These are phyloP conservation scores for Plestiodon gilberti DNA, from an alignment of 2,113 vertebrate genomes.

Conservation along the genomic window DNA sequence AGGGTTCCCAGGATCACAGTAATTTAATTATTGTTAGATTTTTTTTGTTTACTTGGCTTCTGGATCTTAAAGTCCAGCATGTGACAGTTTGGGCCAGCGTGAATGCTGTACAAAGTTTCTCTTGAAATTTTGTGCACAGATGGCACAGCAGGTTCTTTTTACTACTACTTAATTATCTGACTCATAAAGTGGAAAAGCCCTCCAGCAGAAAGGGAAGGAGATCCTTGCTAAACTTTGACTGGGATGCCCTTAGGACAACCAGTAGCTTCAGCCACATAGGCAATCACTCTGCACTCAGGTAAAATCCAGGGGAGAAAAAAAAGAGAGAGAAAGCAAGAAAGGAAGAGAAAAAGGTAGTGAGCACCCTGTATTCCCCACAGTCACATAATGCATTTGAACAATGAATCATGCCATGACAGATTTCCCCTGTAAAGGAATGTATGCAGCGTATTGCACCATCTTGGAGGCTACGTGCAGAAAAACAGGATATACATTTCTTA, in stretches of 20 bases:
- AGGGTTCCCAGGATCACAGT: neutral
- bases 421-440: neutral
- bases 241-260: neutral
- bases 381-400: neutral
- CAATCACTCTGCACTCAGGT: neutral
- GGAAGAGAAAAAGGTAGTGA: neutral
- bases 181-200: neutral
- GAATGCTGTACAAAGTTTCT: neutral
- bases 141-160: too few relatives aligned
- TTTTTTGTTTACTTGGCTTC: neutral
- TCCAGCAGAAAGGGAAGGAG: neutral
- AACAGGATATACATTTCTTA: too few relatives aligned
- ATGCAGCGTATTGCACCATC: too few relatives aligned
- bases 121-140: neutral
- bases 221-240: neutral
- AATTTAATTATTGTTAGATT: neutral
- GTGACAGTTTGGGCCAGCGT: neutral
- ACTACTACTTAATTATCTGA: slow-evolving; percentile 10
- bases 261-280: too few relatives aligned
- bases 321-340: neutral
- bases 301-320: neutral
- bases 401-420: neutral
- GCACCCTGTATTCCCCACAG: neutral
- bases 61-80: neutral
- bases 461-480: neutral